Evolutionary conservation across 2,888 invertebrate genomes (phyloP), one percentile per base, ranked within the genome.

Genomic region (Melinopterus prodromus): DNA sequence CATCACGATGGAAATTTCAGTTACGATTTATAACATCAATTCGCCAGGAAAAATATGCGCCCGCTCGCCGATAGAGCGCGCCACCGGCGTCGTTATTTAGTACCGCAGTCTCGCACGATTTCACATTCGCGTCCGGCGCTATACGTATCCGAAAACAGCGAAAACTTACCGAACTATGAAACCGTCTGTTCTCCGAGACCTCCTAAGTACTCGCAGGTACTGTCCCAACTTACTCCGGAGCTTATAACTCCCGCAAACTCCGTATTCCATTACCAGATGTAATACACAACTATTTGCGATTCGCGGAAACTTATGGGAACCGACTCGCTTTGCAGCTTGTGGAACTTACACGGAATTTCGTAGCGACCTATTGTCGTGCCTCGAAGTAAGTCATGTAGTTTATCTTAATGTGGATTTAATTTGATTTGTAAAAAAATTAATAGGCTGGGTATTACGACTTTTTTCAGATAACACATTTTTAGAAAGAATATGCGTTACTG

Each of bases 11-110:
- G 1, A 26, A 26, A 26, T 26, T 26, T 26, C 26, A 26, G 26
- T 26, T 26, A 26, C 26, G 26, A 26, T 26, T 26, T 26, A 26
- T 26, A 26, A 26, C 26, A 26, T 26, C 26, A 26, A 26, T 26
- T 26, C 26, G 26, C 26, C 26, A 26, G 2, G 26, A 26, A 26
- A 26, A 26, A 26, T 26, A 26, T 26, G 1, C 26, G 26, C 26
- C 3, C 26, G 26, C 26, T 26, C 26, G 26, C 26, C 26, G 53
- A 6, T 53, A 12, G 53, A 53, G 12, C 53, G 12, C 71, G 71
- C 16, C 16, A n/a, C 35, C 71, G 1, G 71, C 71, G 71, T 35
- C 71, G 71, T n/a, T 35, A 15, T 26, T 71, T 71, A 71, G 35
- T 71, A 12, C 4, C 16, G 35, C 14, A 37, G n/a, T 74, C 35